Base-by-base conservation (phyloP, 2,113 vertebrate genomes). In the Diphyllodes magnificus region DNA sequence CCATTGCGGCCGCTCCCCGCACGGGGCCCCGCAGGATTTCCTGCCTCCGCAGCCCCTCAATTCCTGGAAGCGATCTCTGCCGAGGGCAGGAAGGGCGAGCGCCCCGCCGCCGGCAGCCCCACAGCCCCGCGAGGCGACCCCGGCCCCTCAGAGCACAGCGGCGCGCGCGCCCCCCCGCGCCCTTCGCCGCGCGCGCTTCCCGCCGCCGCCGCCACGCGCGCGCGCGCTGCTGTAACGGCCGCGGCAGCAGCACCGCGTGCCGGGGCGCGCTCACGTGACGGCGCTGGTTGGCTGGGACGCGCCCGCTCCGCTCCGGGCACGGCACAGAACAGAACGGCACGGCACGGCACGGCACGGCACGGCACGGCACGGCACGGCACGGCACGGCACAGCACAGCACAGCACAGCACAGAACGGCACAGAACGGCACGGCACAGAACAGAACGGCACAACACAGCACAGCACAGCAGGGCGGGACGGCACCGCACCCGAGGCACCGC, bases 241-340 rank as follows among this genome's bases (percentile, higher is more conserved):
- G 40, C 18, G 72, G 60, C 90, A 40, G 66, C 60, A 5, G 66
- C 51, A 5, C 81, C 76, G 81, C 81, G 92, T 39, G 72, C 66
- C 19, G 22, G 28, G 30, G 51, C 37, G 63, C 71, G 86, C 57
- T 69, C 88, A 94, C 78, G 92, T 93, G 94, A 92, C 82, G 37
- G 51, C 77, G 54, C 77, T 37, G 83, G 15, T 35, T 49, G 84
- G 54, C 19, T 33, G 56, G 35, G 71, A 42, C 21, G 64, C 50
- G 17, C 39, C 45, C 28, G 51, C 16, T 51, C 50, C 37, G 37
- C 39, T 39, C 39, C 39, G 39, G 2, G 23, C 4, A 45, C 50
- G 0, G 33, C 4, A 10, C 42, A 3, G 56, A 1, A 23, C 40
- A 0, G 56, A 5, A 24, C 40, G 1, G 31, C 6, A 9, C 14